Evolutionary conservation across 2,113 vertebrate species (phyloP).

Genomic region (Meles meles): DNA sequence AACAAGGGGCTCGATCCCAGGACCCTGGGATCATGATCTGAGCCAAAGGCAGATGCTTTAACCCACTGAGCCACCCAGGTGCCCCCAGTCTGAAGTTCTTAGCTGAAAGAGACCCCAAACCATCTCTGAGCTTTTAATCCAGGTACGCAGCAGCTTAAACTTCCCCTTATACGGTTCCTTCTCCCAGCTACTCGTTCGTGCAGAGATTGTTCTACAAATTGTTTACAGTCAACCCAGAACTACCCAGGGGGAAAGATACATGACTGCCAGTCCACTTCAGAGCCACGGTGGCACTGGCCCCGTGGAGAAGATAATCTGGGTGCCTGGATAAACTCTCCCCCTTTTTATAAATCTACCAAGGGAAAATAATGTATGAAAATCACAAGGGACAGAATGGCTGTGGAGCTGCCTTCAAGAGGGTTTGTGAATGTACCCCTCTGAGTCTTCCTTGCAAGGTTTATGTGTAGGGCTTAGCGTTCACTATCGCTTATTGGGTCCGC

Average conservation of each 20-base stretch:
- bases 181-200: slow-evolving; percentile 35
- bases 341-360: not conserved
- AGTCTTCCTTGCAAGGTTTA: not conserved
- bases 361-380: not conserved
- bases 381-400: not conserved
- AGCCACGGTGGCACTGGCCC: not conserved
- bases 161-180: not conserved
- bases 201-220: slow-evolving; percentile 40
- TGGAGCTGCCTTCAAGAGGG: not conserved
- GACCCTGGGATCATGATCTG: too few species aligned
- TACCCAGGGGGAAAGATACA: not conserved
- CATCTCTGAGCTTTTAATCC: slow-evolving; percentile 38
- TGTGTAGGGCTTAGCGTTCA: not conserved
- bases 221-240: slow-evolving; percentile 46
- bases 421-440: not conserved
- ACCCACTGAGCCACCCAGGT: too few species aligned
- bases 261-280: not conserved
- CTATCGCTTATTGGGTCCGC: not conserved
- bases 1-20: too few species aligned
- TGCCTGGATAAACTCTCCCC: not conserved
- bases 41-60: too few species aligned
- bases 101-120: not conserved
- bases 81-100: not conserved
- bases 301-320: not conserved
- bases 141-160: not conserved